phyloP scores from a whole-genome alignment of 2,888 invertebrate species.

The Mimachlamys varia region DNA sequence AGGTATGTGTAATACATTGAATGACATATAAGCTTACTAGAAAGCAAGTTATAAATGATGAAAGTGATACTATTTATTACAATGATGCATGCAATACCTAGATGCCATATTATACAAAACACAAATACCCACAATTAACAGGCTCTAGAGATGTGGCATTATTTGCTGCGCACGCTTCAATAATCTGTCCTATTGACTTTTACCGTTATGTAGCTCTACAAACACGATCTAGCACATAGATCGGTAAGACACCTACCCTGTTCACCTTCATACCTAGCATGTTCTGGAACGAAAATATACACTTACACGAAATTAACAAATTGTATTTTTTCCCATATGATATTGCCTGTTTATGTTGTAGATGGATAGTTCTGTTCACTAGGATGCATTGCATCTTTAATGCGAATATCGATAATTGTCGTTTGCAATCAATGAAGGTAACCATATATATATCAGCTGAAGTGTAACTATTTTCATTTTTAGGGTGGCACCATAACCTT shows the following conservation, averaged over 20 bases:
- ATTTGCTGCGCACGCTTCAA: neutral
- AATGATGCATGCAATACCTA: too few species aligned
- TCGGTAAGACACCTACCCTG: neutral
- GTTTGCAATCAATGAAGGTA: too few species aligned
- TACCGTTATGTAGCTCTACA: neutral
- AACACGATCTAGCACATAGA: neutral
- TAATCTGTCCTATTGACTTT: neutral
- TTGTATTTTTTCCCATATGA: neutral
- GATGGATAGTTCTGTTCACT: neutral
- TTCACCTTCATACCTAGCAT: conserved; percentile 8
- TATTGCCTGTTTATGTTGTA: neutral
- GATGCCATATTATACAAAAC: too few species aligned
- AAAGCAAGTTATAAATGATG: too few species aligned
- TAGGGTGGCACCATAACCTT: too few species aligned
- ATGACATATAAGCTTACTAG: too few species aligned
- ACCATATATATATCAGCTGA: too few species aligned
- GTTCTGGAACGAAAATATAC: conserved; percentile 8
- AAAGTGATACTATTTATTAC: too few species aligned
- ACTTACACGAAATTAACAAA: neutral
- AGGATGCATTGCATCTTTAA: neutral
- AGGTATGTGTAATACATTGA: too few species aligned
- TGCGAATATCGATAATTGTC: neutral
- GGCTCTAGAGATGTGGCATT: too few species aligned
- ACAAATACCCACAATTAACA: too few species aligned
- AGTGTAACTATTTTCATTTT: too few species aligned